Evolutionary conservation across 2,797 vertebrate genomes (phyloP).

Genomic region (Karalla daura): DNA sequence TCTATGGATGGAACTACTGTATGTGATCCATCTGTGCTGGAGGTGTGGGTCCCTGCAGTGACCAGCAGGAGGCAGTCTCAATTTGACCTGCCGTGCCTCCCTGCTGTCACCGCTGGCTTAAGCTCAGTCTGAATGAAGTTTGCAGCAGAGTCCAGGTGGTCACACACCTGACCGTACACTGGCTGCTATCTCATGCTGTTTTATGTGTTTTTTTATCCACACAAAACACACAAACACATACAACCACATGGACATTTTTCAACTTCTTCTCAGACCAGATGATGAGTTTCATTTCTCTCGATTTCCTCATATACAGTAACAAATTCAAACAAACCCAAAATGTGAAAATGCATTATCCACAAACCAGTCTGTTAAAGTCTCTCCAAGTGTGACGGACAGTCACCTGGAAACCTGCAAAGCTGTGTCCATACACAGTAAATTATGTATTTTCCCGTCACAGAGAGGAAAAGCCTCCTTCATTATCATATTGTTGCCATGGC

Average conservation of each 20-base stretch:
- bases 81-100: neutral
- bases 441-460: neutral
- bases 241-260: too few species aligned
- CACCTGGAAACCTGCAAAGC: neutral
- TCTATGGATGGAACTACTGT: too few species aligned
- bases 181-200: neutral
- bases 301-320: too few species aligned
- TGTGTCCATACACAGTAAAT: neutral
- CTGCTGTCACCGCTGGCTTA: neutral
- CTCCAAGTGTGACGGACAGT: neutral
- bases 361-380: neutral
- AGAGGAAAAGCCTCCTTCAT: constrained; percentile 51
- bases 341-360: too few species aligned
- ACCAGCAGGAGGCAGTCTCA: constrained; percentile 49
- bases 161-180: neutral
- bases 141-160: constrained; percentile 3
- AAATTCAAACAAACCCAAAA: too few species aligned
- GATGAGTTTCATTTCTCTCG: neutral
- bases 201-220: too few species aligned
- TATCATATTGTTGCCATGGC: constrained; percentile 79
- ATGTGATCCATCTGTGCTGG: too few species aligned
- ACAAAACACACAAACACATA: too few species aligned
- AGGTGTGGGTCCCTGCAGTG: neutral
- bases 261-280: neutral
- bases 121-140: constrained; percentile 10